These are phyloP conservation scores for Chrysina gloriosa DNA, from an alignment of 2,888 invertebrate genomes.

Conservation along the genomic window DNA sequence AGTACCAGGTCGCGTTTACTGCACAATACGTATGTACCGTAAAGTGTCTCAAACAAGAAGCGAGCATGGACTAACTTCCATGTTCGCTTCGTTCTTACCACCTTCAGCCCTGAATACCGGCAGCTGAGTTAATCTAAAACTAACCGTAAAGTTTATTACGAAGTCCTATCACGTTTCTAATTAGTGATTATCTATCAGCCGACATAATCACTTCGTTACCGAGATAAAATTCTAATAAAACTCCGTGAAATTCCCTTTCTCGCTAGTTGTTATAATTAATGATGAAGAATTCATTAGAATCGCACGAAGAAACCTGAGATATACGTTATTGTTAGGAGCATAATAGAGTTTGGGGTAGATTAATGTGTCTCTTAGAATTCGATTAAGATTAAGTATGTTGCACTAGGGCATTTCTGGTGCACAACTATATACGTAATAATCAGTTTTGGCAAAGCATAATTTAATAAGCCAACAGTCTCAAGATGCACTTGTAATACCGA, in stretches of 20 bases:
- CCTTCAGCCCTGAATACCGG: constrained; percentile 2
- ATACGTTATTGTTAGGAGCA: background rate
- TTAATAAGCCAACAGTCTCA: too few species aligned
- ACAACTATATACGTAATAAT: too few species aligned
- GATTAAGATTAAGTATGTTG: too few species aligned
- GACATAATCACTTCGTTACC: constrained; percentile 8
- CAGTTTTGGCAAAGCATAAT: too few species aligned
- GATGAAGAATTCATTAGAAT: background rate
- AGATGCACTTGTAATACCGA: too few species aligned
- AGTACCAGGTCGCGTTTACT: constrained; percentile 7
- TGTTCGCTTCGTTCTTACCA: background rate
- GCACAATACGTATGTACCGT: background rate
- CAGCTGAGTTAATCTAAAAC: constrained; percentile 23
- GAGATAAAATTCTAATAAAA: constrained; percentile 7
- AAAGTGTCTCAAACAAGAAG: background rate
- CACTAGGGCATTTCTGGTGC: too few species aligned
- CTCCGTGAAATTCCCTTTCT: background rate
- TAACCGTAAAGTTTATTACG: constrained; percentile 17
- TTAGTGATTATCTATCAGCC: constrained; percentile 30
- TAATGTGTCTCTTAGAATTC: too few species aligned
- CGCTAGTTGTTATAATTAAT: background rate
- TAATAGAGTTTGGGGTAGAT: background rate
- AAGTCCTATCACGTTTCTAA: constrained; percentile 28
- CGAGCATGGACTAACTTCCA: background rate
- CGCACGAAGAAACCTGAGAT: background rate